A percentile compares a stretch with the other conserved stretches of the same genome.
These are phyloP conservation scores for Phalloptychus januarius DNA, from an alignment of 2,797 vertebrate species.

Conservation along the genomic window DNA sequence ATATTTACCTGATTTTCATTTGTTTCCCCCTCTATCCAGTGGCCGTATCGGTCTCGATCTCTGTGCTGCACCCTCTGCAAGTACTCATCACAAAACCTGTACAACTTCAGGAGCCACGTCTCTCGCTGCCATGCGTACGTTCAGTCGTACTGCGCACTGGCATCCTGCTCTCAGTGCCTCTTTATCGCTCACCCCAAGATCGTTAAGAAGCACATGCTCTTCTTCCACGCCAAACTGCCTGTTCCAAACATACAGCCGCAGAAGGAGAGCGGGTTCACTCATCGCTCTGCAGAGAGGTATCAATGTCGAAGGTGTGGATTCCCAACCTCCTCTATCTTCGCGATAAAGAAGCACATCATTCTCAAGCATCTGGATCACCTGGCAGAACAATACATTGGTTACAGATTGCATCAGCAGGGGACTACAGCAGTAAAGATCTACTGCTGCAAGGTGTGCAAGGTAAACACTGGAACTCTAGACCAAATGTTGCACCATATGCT, in stretches of 20 bases:
- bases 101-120: conserved; percentile 89
- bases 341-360: conserved; percentile 95
- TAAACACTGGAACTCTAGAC: conserved; percentile 86
- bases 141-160: conserved; percentile 86
- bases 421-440: conserved; percentile 41
- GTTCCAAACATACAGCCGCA: conserved; percentile 31
- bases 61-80: conserved; percentile 94
- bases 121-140: conserved; percentile 89
- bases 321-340: conserved; percentile 88
- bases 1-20: background rate
- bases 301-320: conserved; percentile 89
- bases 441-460: conserved; percentile 92
- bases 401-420: conserved; percentile 60
- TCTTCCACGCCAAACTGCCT: conserved; percentile 84
- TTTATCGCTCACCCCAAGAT: conserved; percentile 87
- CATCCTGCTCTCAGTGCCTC: conserved; percentile 88
- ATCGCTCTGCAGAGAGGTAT: conserved; percentile 80
- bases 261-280: conserved; percentile 38
- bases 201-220: conserved; percentile 87
- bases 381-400: conserved; percentile 87
- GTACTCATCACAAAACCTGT: conserved; percentile 89
- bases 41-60: conserved; percentile 89
- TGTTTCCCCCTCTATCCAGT: conserved; percentile 70
- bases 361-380: conserved; percentile 87
- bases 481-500: conserved; percentile 93